Conservation (phyloP, 2,113 vertebrate species). For the Sterrhoptilus dennistouni region DNA sequence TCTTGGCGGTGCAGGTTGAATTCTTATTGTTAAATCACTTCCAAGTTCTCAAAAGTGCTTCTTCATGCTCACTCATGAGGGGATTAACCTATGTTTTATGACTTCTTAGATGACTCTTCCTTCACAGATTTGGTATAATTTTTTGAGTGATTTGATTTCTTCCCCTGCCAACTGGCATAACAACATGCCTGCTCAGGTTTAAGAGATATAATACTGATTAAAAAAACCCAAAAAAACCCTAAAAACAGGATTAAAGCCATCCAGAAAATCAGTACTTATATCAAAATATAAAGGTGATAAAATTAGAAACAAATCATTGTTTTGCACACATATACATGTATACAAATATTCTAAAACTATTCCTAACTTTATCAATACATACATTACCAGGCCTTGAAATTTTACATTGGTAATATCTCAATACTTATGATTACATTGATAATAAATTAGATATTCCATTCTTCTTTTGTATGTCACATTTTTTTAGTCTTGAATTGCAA, state of each 20-base stretch:
- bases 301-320: background rate
- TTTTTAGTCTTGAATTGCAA: background rate
- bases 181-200: background rate
- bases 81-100: background rate
- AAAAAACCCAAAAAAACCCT: background rate
- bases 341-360: background rate
- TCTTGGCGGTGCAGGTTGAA: background rate
- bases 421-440: background rate
- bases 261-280: background rate
- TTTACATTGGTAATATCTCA: background rate
- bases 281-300: background rate
- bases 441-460: background rate
- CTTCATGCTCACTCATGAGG: background rate
- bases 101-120: background rate
- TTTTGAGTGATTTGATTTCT: background rate
- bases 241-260: background rate
- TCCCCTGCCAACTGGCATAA: background rate
- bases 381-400: background rate
- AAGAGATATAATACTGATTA: background rate
- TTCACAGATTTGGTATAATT: background rate
- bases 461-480: background rate
- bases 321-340: background rate
- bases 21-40: background rate
- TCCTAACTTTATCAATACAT: background rate
- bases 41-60: background rate